Conservation (phyloP, 2,113 vertebrate genomes). For the Sylvilagus bachmani region DNA sequence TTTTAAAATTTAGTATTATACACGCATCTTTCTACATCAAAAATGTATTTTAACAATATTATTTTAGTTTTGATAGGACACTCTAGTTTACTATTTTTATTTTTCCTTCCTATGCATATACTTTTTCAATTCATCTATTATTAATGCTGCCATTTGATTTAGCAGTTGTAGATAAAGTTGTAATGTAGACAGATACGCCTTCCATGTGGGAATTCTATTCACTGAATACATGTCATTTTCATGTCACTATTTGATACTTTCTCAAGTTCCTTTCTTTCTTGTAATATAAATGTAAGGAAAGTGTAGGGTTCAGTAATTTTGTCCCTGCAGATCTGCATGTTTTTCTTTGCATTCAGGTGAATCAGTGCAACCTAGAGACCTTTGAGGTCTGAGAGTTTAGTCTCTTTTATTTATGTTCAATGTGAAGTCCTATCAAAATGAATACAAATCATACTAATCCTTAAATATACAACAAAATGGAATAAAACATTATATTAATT, state of each 20-base stretch:
- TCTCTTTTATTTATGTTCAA: slow-evolving; percentile 4
- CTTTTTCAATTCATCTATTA: slow-evolving; percentile 8
- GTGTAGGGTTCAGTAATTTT: not conserved
- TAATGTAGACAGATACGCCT: not conserved
- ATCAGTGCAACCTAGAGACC: not conserved
- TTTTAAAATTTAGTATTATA: slow-evolving; percentile 27
- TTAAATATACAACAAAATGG: not conserved
- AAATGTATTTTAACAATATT: not conserved
- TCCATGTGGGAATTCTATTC: slow-evolving; percentile 8
- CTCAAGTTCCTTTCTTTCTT: too few relatives aligned
- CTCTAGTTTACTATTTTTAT: slow-evolving; percentile 10
- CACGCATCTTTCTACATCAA: not conserved
- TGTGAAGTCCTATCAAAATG: not conserved
- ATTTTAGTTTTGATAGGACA: slow-evolving; percentile 1
- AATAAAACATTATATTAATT: not conserved
- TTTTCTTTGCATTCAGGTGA: not conserved
- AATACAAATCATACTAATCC: not conserved
- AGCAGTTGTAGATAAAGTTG: not conserved
- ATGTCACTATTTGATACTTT: not conserved
- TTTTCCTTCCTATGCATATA: not conserved
- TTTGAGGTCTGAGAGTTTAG: not conserved
- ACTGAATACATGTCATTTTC: slow-evolving; percentile 3
- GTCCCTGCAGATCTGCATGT: not conserved
- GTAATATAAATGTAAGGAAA: not conserved
- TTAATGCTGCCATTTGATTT: slow-evolving; percentile 29